These are phyloP conservation scores for Ylistrum balloti DNA, from an alignment of 1,140 invertebrate genomes.

Conservation along the genomic window DNA sequence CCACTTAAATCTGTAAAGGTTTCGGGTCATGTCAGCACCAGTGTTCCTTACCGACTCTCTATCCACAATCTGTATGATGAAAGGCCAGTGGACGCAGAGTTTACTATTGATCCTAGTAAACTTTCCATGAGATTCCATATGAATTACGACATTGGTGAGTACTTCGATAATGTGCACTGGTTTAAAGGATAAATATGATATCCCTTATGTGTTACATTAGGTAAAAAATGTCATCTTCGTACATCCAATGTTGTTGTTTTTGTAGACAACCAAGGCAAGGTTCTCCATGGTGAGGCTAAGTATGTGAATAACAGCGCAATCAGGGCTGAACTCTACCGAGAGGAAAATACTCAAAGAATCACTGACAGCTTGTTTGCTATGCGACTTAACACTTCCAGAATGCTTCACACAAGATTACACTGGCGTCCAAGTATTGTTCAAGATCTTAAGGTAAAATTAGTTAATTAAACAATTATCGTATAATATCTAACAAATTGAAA, in stretches of 20 bases:
- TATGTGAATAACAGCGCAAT: conserved; percentile 67
- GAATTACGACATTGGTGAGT: conserved; percentile 68
- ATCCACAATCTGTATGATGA: conserved; percentile 64
- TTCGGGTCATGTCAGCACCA: conserved; percentile 60
- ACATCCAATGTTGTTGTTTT: neutral
- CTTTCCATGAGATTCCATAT: conserved; percentile 57
- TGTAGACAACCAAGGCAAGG: conserved; percentile 69
- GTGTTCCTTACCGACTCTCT: conserved; percentile 58
- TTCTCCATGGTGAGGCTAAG: conserved; percentile 63
- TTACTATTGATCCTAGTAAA: conserved; percentile 58
- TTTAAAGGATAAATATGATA: too few species aligned
- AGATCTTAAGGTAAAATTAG: conserved; percentile 83
- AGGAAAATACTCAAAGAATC: conserved; percentile 68
- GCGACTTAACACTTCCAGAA: conserved; percentile 91
- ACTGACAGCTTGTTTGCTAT: conserved; percentile 85
- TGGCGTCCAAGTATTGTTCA: conserved; percentile 90
- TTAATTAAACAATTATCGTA: neutral
- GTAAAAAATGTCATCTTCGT: too few species aligned
- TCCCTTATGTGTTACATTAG: too few species aligned
- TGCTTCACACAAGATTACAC: conserved; percentile 89
- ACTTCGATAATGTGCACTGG: too few species aligned
- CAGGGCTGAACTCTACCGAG: conserved; percentile 66
- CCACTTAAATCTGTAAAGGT: conserved; percentile 66
- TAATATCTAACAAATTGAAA: too few species aligned
- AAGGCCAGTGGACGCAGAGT: conserved; percentile 52